These are phyloP conservation scores for Loripinus fragilis DNA, from an alignment of 2,888 invertebrate species.

Conservation along the genomic window DNA sequence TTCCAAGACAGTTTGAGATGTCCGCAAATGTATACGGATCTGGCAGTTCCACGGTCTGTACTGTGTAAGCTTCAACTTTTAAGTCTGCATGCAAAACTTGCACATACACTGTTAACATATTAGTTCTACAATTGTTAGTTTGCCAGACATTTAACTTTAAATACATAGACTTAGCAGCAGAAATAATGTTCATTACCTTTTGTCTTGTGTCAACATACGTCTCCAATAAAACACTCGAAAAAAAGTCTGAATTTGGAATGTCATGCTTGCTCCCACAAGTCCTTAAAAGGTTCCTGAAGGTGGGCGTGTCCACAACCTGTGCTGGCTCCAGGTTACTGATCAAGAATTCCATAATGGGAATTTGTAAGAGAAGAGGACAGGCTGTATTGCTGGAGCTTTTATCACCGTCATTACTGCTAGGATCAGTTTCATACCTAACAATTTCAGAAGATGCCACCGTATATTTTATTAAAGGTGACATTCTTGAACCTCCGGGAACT, in stretches of 20 bases:
- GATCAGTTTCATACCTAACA: background rate
- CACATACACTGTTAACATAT: slow-evolving; percentile 41
- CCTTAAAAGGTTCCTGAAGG: slow-evolving; percentile 53
- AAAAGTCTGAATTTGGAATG: slow-evolving; percentile 36
- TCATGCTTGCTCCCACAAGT: slow-evolving; percentile 35
- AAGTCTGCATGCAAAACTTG: slow-evolving; percentile 45
- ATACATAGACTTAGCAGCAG: slow-evolving; percentile 37
- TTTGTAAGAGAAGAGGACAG: slow-evolving; percentile 26
- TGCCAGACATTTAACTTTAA: slow-evolving; percentile 57
- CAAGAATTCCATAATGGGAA: slow-evolving; percentile 48
- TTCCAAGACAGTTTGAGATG: slow-evolving; percentile 1
- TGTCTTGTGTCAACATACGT: slow-evolving; percentile 30
- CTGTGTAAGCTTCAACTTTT: slow-evolving; percentile 39
- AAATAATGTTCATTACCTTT: slow-evolving; percentile 28
- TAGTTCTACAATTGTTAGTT: slow-evolving; percentile 23
- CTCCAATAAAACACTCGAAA: slow-evolving; percentile 34
- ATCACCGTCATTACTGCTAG: background rate
- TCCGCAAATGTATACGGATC: slow-evolving; percentile 18
- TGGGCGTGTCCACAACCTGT: slow-evolving; percentile 43
- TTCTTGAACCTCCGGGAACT: background rate
- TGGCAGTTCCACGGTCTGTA: slow-evolving; percentile 38
- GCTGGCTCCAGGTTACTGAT: slow-evolving; percentile 52
- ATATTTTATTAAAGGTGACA: background rate
- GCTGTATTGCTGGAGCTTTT: background rate
- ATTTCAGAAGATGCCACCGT: background rate